These are phyloP conservation scores for Calcarius lapponicus DNA, from an alignment of 2,797 vertebrate genomes.

Conservation along the genomic window DNA sequence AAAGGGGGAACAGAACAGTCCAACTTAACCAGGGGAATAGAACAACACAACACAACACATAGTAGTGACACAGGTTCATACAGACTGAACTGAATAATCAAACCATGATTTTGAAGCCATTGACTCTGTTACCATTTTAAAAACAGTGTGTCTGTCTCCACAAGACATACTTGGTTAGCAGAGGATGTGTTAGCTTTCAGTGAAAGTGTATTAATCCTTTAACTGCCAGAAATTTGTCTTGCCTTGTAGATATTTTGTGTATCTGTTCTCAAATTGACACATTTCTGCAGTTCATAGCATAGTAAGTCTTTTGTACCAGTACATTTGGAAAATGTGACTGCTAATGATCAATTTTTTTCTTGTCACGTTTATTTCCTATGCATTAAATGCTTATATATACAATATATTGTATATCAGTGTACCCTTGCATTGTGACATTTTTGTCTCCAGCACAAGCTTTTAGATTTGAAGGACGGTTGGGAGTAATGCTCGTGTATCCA, in stretches of 20 bases:
- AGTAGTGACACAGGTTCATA: fast-evolving
- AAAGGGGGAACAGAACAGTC: too few species aligned
- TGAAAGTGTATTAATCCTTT: not conserved
- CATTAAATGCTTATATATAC: not conserved
- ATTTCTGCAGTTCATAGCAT: not conserved
- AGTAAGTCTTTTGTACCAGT: not conserved
- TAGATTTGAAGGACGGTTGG: not conserved
- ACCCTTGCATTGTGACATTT: not conserved
- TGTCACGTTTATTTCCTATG: not conserved
- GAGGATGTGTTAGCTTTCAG: not conserved
- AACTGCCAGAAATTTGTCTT: not conserved
- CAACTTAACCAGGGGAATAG: too few species aligned
- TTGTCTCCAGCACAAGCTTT: not conserved
- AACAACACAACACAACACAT: too few species aligned
- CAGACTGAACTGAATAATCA: not conserved
- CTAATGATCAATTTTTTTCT: not conserved
- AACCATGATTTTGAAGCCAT: not conserved
- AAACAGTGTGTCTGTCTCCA: not conserved
- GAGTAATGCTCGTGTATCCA: not conserved
- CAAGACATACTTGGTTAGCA: not conserved
- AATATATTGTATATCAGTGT: not conserved
- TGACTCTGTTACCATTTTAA: not conserved
- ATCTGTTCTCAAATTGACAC: not conserved
- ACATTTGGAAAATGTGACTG: not conserved
- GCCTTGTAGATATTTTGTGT: not conserved